A percentile compares a stretch with the other conserved stretches of the same genome.
phyloP scores from a whole-genome alignment of 2,113 vertebrate genomes.

The Phylloscopus trochilus region DNA sequence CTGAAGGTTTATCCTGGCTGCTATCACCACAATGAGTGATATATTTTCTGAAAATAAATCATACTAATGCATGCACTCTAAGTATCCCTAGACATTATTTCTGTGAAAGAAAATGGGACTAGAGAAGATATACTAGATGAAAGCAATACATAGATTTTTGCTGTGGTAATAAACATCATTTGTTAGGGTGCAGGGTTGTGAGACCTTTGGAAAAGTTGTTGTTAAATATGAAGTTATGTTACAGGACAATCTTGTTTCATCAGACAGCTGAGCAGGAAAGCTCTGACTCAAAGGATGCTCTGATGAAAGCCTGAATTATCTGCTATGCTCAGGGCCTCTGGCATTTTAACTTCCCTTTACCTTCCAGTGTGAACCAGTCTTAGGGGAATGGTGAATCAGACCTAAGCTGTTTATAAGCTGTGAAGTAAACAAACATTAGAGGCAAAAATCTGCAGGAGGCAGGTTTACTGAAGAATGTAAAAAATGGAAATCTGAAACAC shows the following conservation, averaged over 20 bases:
- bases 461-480: constrained; percentile 6
- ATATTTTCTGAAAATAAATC: constrained; percentile 3
- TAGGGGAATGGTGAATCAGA: constrained; percentile 5
- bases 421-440: constrained; percentile 37
- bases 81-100: background rate
- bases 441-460: background rate
- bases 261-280: background rate
- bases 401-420: constrained; percentile 18
- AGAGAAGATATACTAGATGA: background rate
- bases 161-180: background rate
- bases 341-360: background rate
- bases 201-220: background rate
- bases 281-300: background rate
- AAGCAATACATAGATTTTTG: background rate
- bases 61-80: background rate
- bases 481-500: background rate
- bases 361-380: constrained; percentile 2
- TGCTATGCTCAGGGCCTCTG: background rate
- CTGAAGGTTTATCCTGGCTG: background rate
- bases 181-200: background rate
- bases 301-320: constrained; percentile 19
- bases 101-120: background rate
- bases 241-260: background rate
- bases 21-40: background rate
- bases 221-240: background rate